Evolutionary conservation across 2,797 vertebrate genomes (phyloP).

Genomic region (Ptychobarbus kaznakovi): DNA sequence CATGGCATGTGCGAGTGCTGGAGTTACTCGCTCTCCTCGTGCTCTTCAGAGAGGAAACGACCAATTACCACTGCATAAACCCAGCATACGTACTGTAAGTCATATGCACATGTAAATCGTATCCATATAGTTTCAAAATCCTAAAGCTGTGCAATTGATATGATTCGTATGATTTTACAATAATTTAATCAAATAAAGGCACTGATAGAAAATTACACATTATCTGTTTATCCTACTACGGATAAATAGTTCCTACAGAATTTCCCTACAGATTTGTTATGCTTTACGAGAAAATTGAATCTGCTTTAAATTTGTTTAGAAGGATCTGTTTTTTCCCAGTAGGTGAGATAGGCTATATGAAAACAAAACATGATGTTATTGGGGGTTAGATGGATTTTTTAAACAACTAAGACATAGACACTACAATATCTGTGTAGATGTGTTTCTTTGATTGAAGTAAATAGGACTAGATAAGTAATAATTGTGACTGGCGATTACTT

Average conservation of each 20-base stretch:
- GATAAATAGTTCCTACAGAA: not conserved
- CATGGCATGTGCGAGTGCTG: constrained; percentile 14
- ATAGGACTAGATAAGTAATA: not conserved
- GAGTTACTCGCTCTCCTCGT: constrained; percentile 8
- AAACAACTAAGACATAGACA: not conserved
- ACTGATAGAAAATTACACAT: not conserved
- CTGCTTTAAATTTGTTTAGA: not conserved
- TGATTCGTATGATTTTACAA: not conserved
- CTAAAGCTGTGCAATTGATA: not conserved
- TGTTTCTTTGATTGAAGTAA: not conserved
- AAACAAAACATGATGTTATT: not conserved
- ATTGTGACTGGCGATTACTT: not conserved
- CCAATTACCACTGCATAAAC: constrained; percentile 2
- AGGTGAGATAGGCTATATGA: not conserved
- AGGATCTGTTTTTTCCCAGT: not conserved
- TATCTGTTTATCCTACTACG: not conserved
- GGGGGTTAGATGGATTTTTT: not conserved
- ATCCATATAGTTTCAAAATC: not conserved
- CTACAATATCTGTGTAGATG: not conserved
- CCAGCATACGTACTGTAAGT: not conserved
- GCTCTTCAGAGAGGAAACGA: constrained; percentile 49
- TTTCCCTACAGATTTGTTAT: not conserved
- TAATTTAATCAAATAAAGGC: not conserved
- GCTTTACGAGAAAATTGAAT: not conserved
- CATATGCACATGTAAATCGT: not conserved